Evolutionary conservation across 2,888 invertebrate genomes (phyloP).

Genomic region (Caenorhabditis afra): DNA sequence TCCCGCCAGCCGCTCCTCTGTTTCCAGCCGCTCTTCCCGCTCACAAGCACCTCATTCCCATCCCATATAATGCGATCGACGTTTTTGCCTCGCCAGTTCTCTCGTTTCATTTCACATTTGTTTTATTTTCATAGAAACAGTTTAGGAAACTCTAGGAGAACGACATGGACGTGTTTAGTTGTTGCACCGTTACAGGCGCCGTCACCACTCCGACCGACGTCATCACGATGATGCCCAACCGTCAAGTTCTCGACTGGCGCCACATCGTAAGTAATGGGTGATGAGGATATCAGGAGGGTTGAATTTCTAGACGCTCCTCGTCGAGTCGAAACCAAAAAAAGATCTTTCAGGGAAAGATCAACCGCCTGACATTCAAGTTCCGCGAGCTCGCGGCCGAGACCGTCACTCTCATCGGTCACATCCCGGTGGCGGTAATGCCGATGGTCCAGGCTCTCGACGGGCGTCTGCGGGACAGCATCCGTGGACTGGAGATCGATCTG

Average conservation of each 20-base stretch:
- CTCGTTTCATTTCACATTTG: no score
- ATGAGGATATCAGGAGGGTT: neutral
- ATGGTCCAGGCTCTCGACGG: constrained; percentile 19
- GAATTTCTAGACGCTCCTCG: constrained; percentile 1
- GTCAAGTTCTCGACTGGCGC: constrained; percentile 14
- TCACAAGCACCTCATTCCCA: neutral
- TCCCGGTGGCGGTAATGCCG: constrained; percentile 4
- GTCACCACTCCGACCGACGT: no score
- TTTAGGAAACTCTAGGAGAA: no score
- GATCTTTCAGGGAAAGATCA: constrained; percentile 40
- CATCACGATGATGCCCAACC: no score
- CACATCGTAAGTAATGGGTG: constrained; percentile 34
- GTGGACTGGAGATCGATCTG: constrained; percentile 4
- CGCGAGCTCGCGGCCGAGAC: constrained; percentile 41
- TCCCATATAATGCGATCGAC: neutral
- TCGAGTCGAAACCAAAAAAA: neutral
- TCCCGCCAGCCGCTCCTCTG: neutral
- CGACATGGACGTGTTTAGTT: no score
- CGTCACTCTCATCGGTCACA: neutral
- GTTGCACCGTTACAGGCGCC: no score
- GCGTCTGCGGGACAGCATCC: constrained; percentile 2
- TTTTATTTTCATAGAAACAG: no score
- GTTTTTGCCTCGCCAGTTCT: no score
- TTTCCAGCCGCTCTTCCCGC: neutral
- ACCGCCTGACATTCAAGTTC: constrained; percentile 23